Percentiles rank a stretch among this genome's conserved stretches.
phyloP scores from a whole-genome alignment of 1,140 invertebrate genomes.

The Apis dorsata region DNA sequence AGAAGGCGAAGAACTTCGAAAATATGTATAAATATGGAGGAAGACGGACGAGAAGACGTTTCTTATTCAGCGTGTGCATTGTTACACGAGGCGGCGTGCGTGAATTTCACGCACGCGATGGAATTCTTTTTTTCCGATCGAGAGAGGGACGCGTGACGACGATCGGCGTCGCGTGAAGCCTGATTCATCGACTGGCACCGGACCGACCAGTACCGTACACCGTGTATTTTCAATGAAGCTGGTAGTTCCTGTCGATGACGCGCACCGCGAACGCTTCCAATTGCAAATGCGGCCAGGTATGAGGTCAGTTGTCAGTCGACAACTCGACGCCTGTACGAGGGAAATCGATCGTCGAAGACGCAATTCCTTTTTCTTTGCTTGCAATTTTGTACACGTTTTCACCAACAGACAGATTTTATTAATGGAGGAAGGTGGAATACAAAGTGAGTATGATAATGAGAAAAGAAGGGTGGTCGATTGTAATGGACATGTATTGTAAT shows the following conservation, averaged over 20 bases:
- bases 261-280: neutral
- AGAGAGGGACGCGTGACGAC: constrained; percentile 2
- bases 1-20: neutral
- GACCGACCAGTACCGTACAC: constrained; percentile 19
- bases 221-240: constrained; percentile 48
- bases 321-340: neutral
- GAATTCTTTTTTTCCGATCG: constrained; percentile 23
- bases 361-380: neutral
- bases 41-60: neutral
- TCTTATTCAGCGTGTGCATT: neutral
- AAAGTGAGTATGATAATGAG: neutral
- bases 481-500: no score
- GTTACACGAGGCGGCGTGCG: neutral
- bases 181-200: constrained; percentile 42
- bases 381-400: neutral
- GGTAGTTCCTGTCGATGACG: constrained; percentile 51
- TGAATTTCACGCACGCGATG: constrained; percentile 23
- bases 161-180: constrained; percentile 2
- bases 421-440: neutral
- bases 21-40: neutral
- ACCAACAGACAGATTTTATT: neutral
- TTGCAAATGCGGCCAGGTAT: constrained; percentile 19
- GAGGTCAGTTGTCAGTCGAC: constrained; percentile 19
- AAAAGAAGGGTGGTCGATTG: no score
- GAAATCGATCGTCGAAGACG: neutral